Evolutionary conservation across 2,888 invertebrate genomes (phyloP).

Genomic region (Chamaedrilus cognettii): DNA sequence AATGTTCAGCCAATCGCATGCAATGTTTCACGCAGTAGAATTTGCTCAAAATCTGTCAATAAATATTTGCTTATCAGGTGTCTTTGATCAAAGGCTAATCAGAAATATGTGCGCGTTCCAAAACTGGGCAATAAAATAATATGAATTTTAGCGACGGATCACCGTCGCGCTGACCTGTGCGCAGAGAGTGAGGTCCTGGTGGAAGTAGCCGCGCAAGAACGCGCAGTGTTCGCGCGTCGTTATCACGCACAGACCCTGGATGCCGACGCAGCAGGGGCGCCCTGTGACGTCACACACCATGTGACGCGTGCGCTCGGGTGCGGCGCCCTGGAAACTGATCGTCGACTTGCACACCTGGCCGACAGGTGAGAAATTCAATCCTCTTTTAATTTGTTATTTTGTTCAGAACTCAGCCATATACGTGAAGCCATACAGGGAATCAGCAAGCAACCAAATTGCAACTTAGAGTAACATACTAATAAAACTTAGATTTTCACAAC

Average conservation of each 20-base stretch:
- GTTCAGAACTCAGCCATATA: too few species aligned
- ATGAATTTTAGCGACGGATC: too few species aligned
- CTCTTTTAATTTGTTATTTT: too few species aligned
- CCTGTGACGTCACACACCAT: constrained; percentile 98
- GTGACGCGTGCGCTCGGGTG: constrained; percentile 42
- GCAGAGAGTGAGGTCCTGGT: constrained; percentile 54
- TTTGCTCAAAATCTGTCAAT: neutral
- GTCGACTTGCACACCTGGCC: constrained; percentile 16
- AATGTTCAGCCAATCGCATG: too few species aligned
- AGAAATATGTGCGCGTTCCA: too few species aligned
- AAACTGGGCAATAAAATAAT: too few species aligned
- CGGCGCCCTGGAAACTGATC: constrained; percentile 3
- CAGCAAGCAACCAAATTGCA: too few species aligned
- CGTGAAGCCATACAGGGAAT: too few species aligned
- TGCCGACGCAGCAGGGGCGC: constrained; percentile 95
- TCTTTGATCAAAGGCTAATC: neutral
- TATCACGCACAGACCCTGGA: constrained; percentile 69
- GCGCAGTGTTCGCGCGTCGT: constrained; percentile 58
- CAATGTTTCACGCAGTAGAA: too few species aligned
- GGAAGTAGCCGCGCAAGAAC: constrained; percentile 56
- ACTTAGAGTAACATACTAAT: too few species aligned
- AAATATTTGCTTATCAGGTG: neutral
- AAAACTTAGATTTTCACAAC: too few species aligned
- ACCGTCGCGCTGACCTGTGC: constrained; percentile 48
- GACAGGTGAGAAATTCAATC: too few species aligned